Evolutionary conservation across 2,888 invertebrate species (phyloP).

Genomic region (Trichopria drosophilae): DNA sequence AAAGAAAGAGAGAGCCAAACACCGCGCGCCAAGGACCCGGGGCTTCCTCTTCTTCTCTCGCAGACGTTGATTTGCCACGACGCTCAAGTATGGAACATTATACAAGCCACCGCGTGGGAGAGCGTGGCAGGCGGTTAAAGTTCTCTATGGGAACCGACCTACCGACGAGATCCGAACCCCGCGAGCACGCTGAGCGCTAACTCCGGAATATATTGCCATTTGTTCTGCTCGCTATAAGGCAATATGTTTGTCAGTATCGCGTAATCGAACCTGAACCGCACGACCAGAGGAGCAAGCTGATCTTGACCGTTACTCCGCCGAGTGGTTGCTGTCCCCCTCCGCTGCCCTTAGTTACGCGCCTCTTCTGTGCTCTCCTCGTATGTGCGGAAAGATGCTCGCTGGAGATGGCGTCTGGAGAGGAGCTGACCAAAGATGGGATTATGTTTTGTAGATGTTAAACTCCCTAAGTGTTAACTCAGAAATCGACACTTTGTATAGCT

Average conservation of each 20-base stretch:
- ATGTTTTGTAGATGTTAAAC: too few species aligned
- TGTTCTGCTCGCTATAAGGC: constrained; percentile 53
- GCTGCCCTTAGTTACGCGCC: too few species aligned
- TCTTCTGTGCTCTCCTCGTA: too few species aligned
- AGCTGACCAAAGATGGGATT: too few species aligned
- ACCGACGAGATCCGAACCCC: constrained; percentile 29
- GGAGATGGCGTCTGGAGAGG: too few species aligned
- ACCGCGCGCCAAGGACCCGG: constrained; percentile 27
- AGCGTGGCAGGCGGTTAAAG: constrained; percentile 35
- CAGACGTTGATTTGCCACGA: constrained; percentile 42
- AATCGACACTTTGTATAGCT: too few species aligned
- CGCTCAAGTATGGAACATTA: constrained; percentile 41
- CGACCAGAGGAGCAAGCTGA: constrained; percentile 33
- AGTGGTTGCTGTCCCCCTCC: too few species aligned
- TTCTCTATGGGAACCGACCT: constrained; percentile 39
- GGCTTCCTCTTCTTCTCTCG: constrained; percentile 13
- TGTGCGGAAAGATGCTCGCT: too few species aligned
- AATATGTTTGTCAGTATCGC: constrained; percentile 55
- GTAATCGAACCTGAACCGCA: constrained; percentile 49
- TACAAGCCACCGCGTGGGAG: constrained; percentile 53
- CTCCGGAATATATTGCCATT: constrained; percentile 54
- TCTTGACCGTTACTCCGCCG: constrained; percentile 9
- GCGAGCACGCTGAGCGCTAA: constrained; percentile 38
- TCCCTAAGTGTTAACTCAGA: too few species aligned
- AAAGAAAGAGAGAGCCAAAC: constrained; percentile 43